Evolutionary conservation across 37 sponge, comb jelly and placozoan species (phyloP), one percentile per base, ranked within the genome.

Genomic region (Amphimedon queenslandica): DNA sequence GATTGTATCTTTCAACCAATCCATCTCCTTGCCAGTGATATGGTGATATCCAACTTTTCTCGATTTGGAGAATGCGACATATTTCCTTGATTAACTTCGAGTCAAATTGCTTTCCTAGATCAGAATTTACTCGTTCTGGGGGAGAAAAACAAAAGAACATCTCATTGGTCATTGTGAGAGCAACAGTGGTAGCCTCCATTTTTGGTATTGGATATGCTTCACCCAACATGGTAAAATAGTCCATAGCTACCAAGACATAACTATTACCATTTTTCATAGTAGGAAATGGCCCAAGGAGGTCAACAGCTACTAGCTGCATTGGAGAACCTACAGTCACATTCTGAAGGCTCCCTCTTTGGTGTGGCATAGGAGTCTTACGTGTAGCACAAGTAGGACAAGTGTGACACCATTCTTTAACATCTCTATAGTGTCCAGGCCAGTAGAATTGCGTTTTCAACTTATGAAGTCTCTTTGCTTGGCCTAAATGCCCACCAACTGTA

Each of bases 21-120:
- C 82, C 88, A 73, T 82, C 79, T 42, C 83, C 42, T 42, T 81
- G 74, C 2, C 81, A 81, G 66, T 86, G 87, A 42, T 78, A 77
- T 2, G 87, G 72, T 10, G 85, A 66, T 20, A 74, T 85, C 28
- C 79, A 2, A 10, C 67, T 56, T 69, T 84, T 84, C 57, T 55
- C 10, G 35, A 84, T 70, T 5, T 53, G 5, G 1, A 84, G 43
- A 8, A 77, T 11, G 21, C 37, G 53, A 39, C 84, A 84, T 4
- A 84, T 60, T 30, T 84, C 77, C 4, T 51, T 31, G 1, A 84
- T 1, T 18, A 84, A 11, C 23, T 64, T 28, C 10, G 78, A 77
- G 47, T 84, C 84, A 55, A 84, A 84, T 55, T 84, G 78, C 32
- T 56, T 37, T 1, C 73, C 84, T 28, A 78, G 75, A 30, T 79